Evolutionary conservation across 2,797 vertebrate species (phyloP).

Genomic region (Schizopygopsis malacanthus): DNA sequence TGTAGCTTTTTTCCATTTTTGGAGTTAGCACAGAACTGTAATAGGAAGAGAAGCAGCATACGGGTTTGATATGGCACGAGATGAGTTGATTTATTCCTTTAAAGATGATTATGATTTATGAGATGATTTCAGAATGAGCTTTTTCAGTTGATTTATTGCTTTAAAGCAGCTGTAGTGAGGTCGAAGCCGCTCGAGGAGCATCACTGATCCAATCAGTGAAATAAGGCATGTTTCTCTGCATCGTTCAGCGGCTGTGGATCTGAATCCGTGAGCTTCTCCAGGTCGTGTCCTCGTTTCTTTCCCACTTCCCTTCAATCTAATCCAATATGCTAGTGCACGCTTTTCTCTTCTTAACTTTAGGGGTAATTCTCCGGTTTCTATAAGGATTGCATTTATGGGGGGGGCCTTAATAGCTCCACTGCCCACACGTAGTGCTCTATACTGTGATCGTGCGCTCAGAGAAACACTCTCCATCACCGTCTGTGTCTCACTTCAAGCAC

Average conservation of each 20-base stretch:
- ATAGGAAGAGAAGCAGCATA: background rate
- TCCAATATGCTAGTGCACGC: too few species aligned
- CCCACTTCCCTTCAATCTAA: too few species aligned
- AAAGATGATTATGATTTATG: too few species aligned
- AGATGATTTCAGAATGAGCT: background rate
- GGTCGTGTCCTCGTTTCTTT: too few species aligned
- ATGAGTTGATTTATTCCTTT: background rate
- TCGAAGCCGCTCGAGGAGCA: background rate
- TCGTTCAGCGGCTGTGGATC: background rate
- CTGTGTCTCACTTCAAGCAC: background rate
- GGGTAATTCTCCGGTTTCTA: too few species aligned
- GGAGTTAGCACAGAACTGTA: too few species aligned
- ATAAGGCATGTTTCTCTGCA: background rate
- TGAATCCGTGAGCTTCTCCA: slow-evolving; percentile 38
- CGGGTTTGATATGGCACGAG: background rate
- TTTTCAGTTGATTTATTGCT: background rate
- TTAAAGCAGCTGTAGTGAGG: background rate
- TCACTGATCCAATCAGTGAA: background rate
- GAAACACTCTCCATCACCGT: background rate
- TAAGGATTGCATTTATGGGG: too few species aligned
- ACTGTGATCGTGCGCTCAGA: background rate
- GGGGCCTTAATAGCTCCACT: too few species aligned
- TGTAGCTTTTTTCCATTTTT: background rate
- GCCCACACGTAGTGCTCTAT: too few species aligned
- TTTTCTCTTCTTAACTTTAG: too few species aligned